A percentile compares a stretch with the other conserved stretches of the same genome.
These are phyloP conservation scores for Gymnoscopelus braueri DNA, from an alignment of 2,797 vertebrate genomes.

Conservation along the genomic window DNA sequence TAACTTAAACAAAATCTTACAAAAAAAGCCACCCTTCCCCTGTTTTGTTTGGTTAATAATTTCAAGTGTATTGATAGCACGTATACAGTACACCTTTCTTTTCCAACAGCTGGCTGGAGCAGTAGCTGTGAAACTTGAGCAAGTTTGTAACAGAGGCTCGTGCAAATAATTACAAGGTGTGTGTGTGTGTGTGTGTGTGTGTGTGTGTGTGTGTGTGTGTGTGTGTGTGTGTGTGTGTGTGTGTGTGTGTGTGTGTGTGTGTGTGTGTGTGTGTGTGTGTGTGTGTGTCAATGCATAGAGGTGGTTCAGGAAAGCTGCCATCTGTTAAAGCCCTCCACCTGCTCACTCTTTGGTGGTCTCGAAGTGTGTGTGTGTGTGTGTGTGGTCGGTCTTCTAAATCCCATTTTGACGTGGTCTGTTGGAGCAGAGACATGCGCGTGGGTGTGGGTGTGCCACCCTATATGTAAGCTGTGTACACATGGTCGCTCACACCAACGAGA, in stretches of 20 bases:
- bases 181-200: background rate
- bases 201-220: slow-evolving; percentile 2
- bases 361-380: background rate
- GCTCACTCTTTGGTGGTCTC: background rate
- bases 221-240: slow-evolving; percentile 4
- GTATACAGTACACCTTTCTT: no score
- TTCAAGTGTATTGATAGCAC: no score
- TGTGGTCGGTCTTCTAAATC: background rate
- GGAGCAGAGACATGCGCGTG: no score
- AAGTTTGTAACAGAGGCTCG: background rate
- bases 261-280: background rate
- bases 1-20: no score
- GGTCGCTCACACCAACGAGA: no score
- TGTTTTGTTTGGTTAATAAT: no score
- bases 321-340: slow-evolving; percentile 4
- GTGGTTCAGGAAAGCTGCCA: background rate
- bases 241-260: background rate
- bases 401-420: no score
- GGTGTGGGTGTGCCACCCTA: no score
- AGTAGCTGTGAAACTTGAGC: background rate
- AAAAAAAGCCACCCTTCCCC: no score
- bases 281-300: background rate
- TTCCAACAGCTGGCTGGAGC: no score
- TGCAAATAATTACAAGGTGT: background rate
- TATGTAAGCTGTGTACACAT: no score